Evolutionary conservation across 2,888 invertebrate species (phyloP), one percentile per base, ranked within the genome.

Genomic region (Parnassius mnemosyne): DNA sequence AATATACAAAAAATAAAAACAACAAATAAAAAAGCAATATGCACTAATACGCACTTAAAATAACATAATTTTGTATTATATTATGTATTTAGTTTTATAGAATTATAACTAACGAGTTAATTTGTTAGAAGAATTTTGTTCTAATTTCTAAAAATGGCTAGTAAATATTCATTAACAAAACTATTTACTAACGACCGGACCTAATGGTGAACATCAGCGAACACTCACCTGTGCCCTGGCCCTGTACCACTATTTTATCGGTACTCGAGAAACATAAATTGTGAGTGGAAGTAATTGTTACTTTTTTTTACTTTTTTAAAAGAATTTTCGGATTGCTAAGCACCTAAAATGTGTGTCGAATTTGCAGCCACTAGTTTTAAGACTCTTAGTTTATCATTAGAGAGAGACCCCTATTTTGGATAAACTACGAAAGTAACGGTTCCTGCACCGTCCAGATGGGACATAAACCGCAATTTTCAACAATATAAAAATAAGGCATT

Each of bases 351-450:
- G 82, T 83, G 83, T 83, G 82, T 84, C 81, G 85, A 88, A 93
- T 93, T 93, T 93, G 93, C 93, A 93, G 93, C 92, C 93, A 93
- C 89, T 85, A 89, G 88, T 90, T 91, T 88, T 90, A 92, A 93
- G 91, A 89, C 90, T 85, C 85, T 92, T 92, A 92, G 93, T 93
- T 93, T 93, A 93, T 93, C 93, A 93, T 90, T 71, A 77, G 73
- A 77, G 79, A 77, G 73, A 77, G 80, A 79, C 77, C 20, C 77
- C 75, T 59, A 65, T 53, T 57, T 80, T 80, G 78, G 80, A 84
- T 84, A 81, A 81, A 79, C 80, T 75, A 69, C 5, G 25, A 67
- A 71, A 69, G 69, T 65, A 74, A 74, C 5, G 74, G n/a, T n/a
- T n/a, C 76, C 72, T 71, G 76, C 78, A 73, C 77, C 78, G 71